Evolutionary conservation across 2,113 vertebrate genomes (phyloP).

Genomic region (Oreotrochilus melanogaster): DNA sequence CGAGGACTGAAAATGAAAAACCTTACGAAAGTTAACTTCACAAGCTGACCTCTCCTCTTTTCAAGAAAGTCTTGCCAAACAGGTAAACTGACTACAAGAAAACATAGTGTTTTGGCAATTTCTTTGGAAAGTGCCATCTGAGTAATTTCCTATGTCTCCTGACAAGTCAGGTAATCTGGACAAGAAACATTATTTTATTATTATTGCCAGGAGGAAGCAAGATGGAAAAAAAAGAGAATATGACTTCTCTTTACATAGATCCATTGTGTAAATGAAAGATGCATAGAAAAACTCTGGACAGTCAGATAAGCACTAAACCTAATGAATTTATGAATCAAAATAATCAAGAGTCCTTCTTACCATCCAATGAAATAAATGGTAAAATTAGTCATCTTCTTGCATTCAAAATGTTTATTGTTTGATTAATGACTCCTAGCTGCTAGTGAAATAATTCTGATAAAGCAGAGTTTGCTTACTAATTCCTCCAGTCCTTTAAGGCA

Average conservation of each 20-base stretch:
- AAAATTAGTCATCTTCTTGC: background rate
- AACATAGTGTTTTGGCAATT: background rate
- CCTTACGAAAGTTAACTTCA: background rate
- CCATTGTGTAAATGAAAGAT: background rate
- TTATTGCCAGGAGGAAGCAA: background rate
- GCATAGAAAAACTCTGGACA: background rate
- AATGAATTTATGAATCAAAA: background rate
- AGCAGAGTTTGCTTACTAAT: background rate
- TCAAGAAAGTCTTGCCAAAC: background rate
- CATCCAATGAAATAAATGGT: background rate
- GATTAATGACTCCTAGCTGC: background rate
- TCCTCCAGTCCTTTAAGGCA: background rate
- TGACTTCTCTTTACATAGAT: background rate
- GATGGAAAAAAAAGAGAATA: background rate
- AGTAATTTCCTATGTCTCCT: background rate
- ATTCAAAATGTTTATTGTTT: background rate
- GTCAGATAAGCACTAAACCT: background rate
- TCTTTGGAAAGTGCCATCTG: background rate
- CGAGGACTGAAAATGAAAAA: background rate
- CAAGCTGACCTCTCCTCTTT: background rate
- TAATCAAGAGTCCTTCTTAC: background rate
- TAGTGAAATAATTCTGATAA: background rate
- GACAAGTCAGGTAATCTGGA: background rate
- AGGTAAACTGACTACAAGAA: background rate
- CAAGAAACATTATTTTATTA: background rate